Evolutionary conservation across 2,113 vertebrate genomes (phyloP).

Genomic region (Oryzias celebensis): DNA sequence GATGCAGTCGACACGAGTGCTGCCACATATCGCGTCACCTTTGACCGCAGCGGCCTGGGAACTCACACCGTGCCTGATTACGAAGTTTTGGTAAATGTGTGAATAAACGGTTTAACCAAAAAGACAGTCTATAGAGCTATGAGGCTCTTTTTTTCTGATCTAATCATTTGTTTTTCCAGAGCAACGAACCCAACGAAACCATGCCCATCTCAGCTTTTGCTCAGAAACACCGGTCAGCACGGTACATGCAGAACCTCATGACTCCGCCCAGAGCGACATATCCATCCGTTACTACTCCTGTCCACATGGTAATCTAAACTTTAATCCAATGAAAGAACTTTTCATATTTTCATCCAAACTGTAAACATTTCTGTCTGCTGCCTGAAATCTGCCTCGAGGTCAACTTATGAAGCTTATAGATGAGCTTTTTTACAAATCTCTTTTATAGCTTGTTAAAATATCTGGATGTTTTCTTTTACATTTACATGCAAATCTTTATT

Average conservation of each 20-base stretch:
- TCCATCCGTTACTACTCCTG: conserved; percentile 84
- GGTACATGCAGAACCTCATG: conserved; percentile 84
- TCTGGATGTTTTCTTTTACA: neutral
- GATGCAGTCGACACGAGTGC: conserved; percentile 96
- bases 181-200: conserved; percentile 95
- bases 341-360: neutral
- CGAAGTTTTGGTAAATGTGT: conserved; percentile 90
- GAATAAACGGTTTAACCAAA: neutral
- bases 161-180: conserved; percentile 75
- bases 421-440: no score
- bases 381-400: neutral
- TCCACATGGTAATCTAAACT: conserved; percentile 79
- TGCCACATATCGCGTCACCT: conserved; percentile 95
- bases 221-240: conserved; percentile 91
- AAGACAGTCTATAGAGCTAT: neutral
- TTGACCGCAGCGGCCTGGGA: conserved; percentile 93
- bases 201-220: conserved; percentile 98
- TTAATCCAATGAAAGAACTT: neutral
- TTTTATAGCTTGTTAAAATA: neutral
- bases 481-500: no score
- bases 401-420: no score
- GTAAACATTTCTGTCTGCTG: neutral
- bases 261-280: conserved; percentile 89
- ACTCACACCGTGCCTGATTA: conserved; percentile 98
- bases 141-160: neutral